Percentiles rank a stretch among this genome's conserved stretches.
Conservation (phyloP, 2,888 invertebrate genomes). For the Chirona hameri region DNA sequence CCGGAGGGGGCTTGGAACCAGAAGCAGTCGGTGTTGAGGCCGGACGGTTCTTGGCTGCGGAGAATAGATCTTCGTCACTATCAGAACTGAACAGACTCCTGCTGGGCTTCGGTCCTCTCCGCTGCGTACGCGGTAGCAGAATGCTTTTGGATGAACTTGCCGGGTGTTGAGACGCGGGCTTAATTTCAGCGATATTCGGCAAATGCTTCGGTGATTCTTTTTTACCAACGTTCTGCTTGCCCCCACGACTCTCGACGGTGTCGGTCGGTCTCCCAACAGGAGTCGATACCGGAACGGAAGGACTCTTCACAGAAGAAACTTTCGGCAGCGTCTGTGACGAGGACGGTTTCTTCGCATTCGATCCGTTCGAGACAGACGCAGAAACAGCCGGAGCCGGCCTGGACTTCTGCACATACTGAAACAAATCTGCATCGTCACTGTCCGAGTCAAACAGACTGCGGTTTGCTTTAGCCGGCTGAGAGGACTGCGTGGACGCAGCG, state of each 20-base stretch:
- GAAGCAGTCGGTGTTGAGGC: conserved; percentile 42
- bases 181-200: neutral
- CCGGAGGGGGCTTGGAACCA: too few species aligned
- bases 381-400: neutral
- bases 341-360: too few species aligned
- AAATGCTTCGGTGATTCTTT: too few species aligned
- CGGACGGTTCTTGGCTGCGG: conserved; percentile 58
- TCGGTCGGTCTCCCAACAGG: too few species aligned
- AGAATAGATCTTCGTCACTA: conserved; percentile 57
- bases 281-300: too few species aligned
- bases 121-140: neutral
- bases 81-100: conserved; percentile 58
- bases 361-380: too few species aligned
- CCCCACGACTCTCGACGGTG: too few species aligned
- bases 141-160: neutral
- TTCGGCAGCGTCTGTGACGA: neutral
- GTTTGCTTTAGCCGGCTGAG: neutral
- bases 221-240: too few species aligned
- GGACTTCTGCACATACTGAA: neutral
- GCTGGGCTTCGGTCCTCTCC: conserved; percentile 57
- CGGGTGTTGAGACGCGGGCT: neutral
- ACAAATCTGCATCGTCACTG: neutral
- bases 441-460: neutral
- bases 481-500: neutral
- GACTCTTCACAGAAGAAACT: too few species aligned